Conservation (phyloP, 2,888 invertebrate species). For the Melikaiella ostensackeni region DNA sequence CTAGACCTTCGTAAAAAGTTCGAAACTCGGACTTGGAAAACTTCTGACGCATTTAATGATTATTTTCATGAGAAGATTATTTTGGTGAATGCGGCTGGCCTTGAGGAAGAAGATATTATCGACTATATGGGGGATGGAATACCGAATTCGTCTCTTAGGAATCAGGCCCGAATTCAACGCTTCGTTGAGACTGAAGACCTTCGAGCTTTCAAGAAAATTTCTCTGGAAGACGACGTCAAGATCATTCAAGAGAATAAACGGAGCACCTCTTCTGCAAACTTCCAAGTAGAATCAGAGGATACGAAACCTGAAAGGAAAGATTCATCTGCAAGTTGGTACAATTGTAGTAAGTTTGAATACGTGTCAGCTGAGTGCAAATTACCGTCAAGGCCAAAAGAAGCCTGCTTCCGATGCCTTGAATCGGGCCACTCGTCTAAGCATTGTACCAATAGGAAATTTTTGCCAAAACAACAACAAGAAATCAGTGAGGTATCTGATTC, state of each 20-base stretch:
- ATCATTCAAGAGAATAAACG: background rate
- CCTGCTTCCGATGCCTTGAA: background rate
- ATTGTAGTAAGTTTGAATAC: background rate
- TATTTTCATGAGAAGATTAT: slow-evolving; percentile 31
- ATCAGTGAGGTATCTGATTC: background rate
- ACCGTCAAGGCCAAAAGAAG: too few relatives aligned
- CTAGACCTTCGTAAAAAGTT: slow-evolving; percentile 2
- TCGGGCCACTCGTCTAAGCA: background rate
- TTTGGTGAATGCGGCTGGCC: slow-evolving; percentile 1
- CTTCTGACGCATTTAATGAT: slow-evolving; percentile 16
- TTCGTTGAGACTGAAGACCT: background rate
- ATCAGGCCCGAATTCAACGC: slow-evolving; percentile 10
- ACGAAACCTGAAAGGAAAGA: background rate
- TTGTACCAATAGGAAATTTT: background rate
- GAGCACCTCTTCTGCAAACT: background rate
- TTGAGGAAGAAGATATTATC: background rate
- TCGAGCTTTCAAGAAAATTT: background rate
- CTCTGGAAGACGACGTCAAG: background rate
- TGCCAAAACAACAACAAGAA: background rate
- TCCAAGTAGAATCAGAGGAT: background rate
- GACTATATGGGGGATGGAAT: background rate
- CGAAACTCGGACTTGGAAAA: slow-evolving; percentile 14
- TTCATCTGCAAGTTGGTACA: background rate
- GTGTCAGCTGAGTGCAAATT: too few relatives aligned
- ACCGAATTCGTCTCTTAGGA: background rate